Evolutionary conservation across 2,888 invertebrate species (phyloP).

Genomic region (Euzophera pinguis): DNA sequence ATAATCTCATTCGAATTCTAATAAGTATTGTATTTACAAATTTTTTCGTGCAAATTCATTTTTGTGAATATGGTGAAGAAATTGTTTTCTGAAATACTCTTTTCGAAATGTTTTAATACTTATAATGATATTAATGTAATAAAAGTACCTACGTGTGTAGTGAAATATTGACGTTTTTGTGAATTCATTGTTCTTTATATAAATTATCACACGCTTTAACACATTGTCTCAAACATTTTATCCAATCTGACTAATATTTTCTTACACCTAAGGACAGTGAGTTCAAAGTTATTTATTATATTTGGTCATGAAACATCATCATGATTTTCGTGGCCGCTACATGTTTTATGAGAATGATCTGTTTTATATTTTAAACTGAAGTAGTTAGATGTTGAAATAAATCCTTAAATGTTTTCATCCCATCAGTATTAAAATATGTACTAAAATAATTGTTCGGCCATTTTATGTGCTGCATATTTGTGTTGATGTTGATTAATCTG

Average conservation of each 20-base stretch:
- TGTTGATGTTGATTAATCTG: too few species aligned
- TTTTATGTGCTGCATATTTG: not conserved
- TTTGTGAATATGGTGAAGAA: too few species aligned
- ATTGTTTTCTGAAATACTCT: too few species aligned
- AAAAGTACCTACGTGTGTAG: not conserved
- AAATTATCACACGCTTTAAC: not conserved
- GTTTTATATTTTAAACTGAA: not conserved
- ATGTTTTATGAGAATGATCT: constrained; percentile 5
- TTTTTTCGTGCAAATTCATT: too few species aligned
- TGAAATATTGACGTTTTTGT: constrained; percentile 12
- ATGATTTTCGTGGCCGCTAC: not conserved
- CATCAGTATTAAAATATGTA: not conserved
- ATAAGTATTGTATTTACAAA: too few species aligned
- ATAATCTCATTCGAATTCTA: too few species aligned
- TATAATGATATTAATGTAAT: too few species aligned
- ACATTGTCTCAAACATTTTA: too few species aligned
- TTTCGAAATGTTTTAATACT: too few species aligned
- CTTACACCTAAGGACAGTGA: not conserved
- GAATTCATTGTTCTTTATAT: constrained; percentile 5
- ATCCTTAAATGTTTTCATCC: not conserved
- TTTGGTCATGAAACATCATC: not conserved
- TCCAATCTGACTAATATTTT: too few species aligned
- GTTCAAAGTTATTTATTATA: not conserved
- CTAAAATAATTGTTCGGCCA: not conserved
- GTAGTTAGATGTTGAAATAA: not conserved